These are phyloP conservation scores for Merodon equestris DNA, from an alignment of 2,888 invertebrate genomes.

Conservation along the genomic window DNA sequence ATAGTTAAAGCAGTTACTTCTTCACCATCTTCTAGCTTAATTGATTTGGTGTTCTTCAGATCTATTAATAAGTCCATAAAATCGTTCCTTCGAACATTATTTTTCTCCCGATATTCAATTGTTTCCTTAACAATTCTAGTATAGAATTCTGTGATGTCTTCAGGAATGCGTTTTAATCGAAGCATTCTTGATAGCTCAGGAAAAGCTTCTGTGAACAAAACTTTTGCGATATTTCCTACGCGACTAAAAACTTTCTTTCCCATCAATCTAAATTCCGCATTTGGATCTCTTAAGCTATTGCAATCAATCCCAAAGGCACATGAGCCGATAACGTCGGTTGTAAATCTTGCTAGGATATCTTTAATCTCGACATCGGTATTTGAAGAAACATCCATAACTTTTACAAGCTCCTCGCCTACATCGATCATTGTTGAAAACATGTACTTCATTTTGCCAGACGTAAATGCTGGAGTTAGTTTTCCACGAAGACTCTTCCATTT, in stretches of 20 bases:
- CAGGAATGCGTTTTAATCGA: background rate
- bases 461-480: conserved; percentile 72
- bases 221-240: background rate
- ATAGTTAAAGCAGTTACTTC: conserved; percentile 59
- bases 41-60: conserved; percentile 78
- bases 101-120: conserved; percentile 76
- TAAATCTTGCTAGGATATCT: conserved; percentile 78
- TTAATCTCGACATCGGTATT: conserved; percentile 76
- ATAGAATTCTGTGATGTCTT: background rate
- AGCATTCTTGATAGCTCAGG: conserved; percentile 72
- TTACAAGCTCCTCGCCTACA: conserved; percentile 61
- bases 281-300: conserved; percentile 77
- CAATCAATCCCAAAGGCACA: conserved; percentile 80
- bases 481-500: conserved; percentile 76
- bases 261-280: conserved; percentile 76
- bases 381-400: conserved; percentile 20
- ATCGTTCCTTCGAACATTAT: conserved; percentile 80
- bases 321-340: conserved; percentile 80
- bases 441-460: conserved; percentile 71
- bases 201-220: conserved; percentile 6
- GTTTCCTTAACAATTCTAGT: conserved; percentile 72
- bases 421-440: conserved; percentile 72
- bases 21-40: conserved; percentile 68
- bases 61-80: conserved; percentile 81
- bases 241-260: conserved; percentile 67